Conservation (phyloP, 2,888 invertebrate species). For the Mythimna albipuncta region DNA sequence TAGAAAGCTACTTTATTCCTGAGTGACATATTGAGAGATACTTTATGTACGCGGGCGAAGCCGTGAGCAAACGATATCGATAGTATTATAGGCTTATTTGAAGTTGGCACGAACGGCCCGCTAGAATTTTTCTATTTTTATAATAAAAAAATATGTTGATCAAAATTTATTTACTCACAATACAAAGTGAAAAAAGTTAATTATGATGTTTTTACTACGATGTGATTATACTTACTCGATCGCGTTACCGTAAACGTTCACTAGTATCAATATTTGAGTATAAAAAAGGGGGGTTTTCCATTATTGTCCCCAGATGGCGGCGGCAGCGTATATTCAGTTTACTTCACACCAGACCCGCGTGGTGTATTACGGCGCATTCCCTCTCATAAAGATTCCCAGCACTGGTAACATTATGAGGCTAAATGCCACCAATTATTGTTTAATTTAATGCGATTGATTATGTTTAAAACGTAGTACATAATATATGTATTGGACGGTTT, state of each 20-base stretch:
- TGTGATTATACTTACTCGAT: neutral
- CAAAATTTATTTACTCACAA: neutral
- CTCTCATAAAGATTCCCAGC: too few species aligned
- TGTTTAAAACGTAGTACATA: too few species aligned
- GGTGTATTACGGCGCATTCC: too few species aligned
- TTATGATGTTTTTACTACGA: neutral
- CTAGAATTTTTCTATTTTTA: neutral
- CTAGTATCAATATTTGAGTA: neutral
- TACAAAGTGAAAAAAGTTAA: neutral
- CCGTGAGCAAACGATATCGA: too few species aligned
- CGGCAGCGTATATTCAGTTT: neutral
- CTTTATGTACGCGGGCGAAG: too few species aligned
- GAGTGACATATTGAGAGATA: too few species aligned
- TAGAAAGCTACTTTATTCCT: too few species aligned
- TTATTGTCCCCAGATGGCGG: neutral
- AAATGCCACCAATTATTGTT: neutral
- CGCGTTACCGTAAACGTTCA: neutral
- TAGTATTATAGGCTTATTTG: too few species aligned
- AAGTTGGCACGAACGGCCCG: too few species aligned
- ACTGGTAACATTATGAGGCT: too few species aligned
- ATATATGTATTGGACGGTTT: neutral
- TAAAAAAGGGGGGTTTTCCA: neutral
- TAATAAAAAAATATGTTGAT: neutral
- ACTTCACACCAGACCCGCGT: too few species aligned
- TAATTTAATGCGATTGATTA: neutral